These are phyloP conservation scores for Helostoma temminkii DNA, from an alignment of 2,797 vertebrate genomes.

Conservation along the genomic window DNA sequence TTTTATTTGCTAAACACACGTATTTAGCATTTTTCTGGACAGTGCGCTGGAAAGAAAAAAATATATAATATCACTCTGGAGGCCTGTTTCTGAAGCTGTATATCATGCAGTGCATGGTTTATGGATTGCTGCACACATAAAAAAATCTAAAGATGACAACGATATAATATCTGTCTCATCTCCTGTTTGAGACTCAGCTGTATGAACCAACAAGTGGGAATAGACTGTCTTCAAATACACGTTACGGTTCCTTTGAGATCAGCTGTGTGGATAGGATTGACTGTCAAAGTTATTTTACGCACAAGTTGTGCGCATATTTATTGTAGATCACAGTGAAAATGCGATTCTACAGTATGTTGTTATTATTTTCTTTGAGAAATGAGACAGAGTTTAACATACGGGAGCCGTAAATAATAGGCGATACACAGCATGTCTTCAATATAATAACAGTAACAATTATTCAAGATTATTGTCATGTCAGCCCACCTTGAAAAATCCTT, in stretches of 20 bases:
- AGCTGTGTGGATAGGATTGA: conserved; percentile 83
- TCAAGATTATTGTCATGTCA: conserved; percentile 31
- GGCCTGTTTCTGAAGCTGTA: conserved; percentile 29
- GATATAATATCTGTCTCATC: conserved; percentile 81
- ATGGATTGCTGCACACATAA: conserved; percentile 7
- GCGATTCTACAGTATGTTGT: neutral
- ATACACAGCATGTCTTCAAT: conserved; percentile 2
- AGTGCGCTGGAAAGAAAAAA: conserved; percentile 89
- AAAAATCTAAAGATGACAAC: conserved; percentile 34
- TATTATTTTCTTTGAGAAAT: neutral
- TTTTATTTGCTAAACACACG: conserved; percentile 98
- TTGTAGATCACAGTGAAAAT: conserved; percentile 1
- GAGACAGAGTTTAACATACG: neutral
- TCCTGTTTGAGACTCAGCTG: conserved; percentile 80
- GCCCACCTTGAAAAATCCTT: conserved; percentile 97
- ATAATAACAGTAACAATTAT: conserved; percentile 31
- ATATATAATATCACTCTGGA: conserved; percentile 34
- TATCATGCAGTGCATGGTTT: neutral
- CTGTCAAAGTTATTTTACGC: conserved; percentile 83
- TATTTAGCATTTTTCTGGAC: conserved; percentile 99
- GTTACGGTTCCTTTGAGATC: conserved; percentile 86
- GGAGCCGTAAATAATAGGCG: neutral
- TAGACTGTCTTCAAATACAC: conserved; percentile 86
- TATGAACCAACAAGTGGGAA: conserved; percentile 82
- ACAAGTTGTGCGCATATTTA: conserved; percentile 28